Base-by-base conservation (phyloP, 2,888 invertebrate species). In the Diadegma fenestrale region DNA sequence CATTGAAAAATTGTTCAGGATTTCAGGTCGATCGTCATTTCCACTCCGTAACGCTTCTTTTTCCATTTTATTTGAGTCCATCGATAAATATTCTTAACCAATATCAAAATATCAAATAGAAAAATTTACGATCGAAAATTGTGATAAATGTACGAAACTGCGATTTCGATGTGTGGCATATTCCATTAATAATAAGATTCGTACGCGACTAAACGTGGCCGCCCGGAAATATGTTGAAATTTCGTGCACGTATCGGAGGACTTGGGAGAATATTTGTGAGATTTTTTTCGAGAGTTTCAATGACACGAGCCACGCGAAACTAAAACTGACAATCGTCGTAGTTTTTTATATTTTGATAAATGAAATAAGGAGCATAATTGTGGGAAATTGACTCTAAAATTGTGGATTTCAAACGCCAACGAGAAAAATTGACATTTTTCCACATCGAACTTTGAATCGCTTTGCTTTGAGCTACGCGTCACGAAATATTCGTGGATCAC, bases 81-180 rank as follows among this genome's bases (percentile, higher is more conserved):
- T 58, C 54, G 54, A 51, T 37, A 1, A 37, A 37, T 10, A 33
- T 37, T 37, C 8, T 10, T 1, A 37, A 4, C 10, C 1, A 48
- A 48, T 22, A 63, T 41, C 14, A 19, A 30, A 4, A 68, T n/a
- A 30, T n/a, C 19, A 41, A n/a, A 43, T 26, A 54, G 37, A 19
- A 45, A 33, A 33, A 33, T 8, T 45, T n/a, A 43, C 10, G 1
- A 19, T 17, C 26, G 45, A 17, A 68, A 26, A 66, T 41, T 66
- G 66, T 66, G 66, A 68, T 68, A 26, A 17, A 43, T 26, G 30
- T n/a, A 80, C 30, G 41, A 48, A 48, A n/a, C 26, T 41, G 3
- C 41, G n/a, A 30, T 66, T 41, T 19, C 66, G 26, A 64, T 54
- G 5, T 22, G 10, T 61, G 64, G 66, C 63, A 33, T 66, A 58